phyloP scores from a whole-genome alignment of 2,113 vertebrate species.

The Callaeas wilsoni region DNA sequence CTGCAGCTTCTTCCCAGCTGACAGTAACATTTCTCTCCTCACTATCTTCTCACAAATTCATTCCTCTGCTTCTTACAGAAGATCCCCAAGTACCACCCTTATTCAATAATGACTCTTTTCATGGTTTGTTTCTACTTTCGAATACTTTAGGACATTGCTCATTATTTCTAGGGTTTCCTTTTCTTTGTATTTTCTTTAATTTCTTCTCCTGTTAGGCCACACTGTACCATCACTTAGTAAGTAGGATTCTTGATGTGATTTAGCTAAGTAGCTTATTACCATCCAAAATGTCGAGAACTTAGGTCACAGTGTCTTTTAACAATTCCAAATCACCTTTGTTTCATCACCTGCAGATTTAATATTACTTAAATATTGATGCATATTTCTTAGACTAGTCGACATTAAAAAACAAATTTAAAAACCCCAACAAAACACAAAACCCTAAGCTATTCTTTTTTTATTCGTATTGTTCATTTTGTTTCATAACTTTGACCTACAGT shows the following conservation, averaged over 20 bases:
- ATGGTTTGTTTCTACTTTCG: background rate
- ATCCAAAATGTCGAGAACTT: background rate
- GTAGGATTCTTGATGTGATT: background rate
- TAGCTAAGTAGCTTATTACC: background rate
- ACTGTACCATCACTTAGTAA: background rate
- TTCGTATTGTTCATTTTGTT: background rate
- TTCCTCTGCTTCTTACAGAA: background rate
- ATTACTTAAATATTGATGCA: background rate
- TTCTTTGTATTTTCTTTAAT: background rate
- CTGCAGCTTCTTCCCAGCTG: background rate
- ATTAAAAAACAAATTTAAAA: background rate
- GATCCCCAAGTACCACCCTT: background rate
- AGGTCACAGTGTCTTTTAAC: background rate
- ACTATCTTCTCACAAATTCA: background rate
- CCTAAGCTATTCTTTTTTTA: background rate
- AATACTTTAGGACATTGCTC: background rate
- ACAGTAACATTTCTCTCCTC: background rate
- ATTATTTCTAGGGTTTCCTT: background rate
- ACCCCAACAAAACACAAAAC: background rate
- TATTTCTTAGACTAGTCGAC: background rate
- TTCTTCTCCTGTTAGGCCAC: background rate
- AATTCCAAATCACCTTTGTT: background rate
- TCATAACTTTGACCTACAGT: background rate
- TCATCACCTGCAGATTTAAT: background rate
- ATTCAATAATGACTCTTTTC: background rate